Evolutionary conservation across 2,113 vertebrate genomes (phyloP).

Genomic region (Mus spicilegus): DNA sequence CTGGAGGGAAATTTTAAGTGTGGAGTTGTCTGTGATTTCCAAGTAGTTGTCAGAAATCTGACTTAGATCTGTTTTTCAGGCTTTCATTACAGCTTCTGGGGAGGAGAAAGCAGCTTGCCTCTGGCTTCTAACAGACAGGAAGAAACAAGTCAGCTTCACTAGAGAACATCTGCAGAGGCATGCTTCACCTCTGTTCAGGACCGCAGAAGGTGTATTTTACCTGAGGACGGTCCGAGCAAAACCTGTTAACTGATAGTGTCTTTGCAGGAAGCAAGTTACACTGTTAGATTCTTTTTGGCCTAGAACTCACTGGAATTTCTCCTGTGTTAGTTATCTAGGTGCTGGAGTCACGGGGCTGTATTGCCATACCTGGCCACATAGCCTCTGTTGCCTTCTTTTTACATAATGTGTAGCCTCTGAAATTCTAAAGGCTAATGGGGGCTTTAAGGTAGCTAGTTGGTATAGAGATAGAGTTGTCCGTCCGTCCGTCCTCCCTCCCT

Average conservation of each 20-base stretch:
- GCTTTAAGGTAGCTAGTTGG: not conserved
- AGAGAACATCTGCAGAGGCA: slow-evolving; percentile 10
- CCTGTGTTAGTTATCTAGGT: not conserved
- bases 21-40: slow-evolving; percentile 59
- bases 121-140: slow-evolving; percentile 63
- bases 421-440: not conserved
- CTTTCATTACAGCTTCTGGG: slow-evolving; percentile 61
- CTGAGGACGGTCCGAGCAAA: not conserved
- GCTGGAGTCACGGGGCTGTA: not conserved
- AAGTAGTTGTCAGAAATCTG: slow-evolving; percentile 66
- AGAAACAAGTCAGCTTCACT: slow-evolving; percentile 66
- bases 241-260: not conserved
- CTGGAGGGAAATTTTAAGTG: slow-evolving; percentile 57
- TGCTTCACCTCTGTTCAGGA: slow-evolving; percentile 39
- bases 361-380: not conserved
- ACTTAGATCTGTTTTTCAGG: slow-evolving; percentile 67
- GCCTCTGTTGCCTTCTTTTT: not conserved
- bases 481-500: no score
- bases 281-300: not conserved
- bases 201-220: slow-evolving; percentile 20
- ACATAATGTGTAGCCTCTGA: not conserved
- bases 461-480: not conserved
- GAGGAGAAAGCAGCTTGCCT: slow-evolving; percentile 73
- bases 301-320: not conserved
- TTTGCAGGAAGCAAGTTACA: slow-evolving; percentile 1